phyloP scores from a whole-genome alignment of 2,888 invertebrate species.

The Nymphalis urticae region DNA sequence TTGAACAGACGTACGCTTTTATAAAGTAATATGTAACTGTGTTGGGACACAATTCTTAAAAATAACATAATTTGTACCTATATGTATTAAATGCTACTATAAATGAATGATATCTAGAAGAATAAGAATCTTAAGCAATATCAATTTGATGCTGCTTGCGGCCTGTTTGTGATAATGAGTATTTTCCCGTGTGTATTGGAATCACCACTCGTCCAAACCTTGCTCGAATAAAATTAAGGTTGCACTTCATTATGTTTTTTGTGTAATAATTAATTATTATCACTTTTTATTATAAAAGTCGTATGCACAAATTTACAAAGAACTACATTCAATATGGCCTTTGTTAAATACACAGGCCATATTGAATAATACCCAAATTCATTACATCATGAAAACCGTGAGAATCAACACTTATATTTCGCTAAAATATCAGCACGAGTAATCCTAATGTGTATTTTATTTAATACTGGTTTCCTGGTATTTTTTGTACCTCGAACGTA shows the following conservation, averaged over 20 bases:
- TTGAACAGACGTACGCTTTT: not conserved
- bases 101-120: not conserved
- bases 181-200: not conserved
- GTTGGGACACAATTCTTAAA: not conserved
- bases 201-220: too few relatives aligned
- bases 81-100: not conserved
- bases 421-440: not conserved
- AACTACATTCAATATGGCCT: too few relatives aligned
- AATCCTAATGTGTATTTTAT: not conserved
- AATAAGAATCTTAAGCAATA: not conserved
- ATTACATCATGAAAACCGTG: not conserved
- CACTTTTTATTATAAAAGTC: too few relatives aligned
- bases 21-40: not conserved
- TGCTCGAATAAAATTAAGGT: too few relatives aligned
- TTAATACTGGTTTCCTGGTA: not conserved
- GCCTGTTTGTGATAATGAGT: not conserved
- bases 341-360: not conserved
- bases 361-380: not conserved
- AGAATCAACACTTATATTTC: not conserved
- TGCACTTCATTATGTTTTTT: too few relatives aligned
- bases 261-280: too few relatives aligned
- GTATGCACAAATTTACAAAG: too few relatives aligned
- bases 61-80: not conserved
- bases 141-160: not conserved
- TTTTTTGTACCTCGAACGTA: too few relatives aligned